These are phyloP conservation scores for Colaptes auratus DNA, from an alignment of 2,113 vertebrate genomes.

Conservation along the genomic window DNA sequence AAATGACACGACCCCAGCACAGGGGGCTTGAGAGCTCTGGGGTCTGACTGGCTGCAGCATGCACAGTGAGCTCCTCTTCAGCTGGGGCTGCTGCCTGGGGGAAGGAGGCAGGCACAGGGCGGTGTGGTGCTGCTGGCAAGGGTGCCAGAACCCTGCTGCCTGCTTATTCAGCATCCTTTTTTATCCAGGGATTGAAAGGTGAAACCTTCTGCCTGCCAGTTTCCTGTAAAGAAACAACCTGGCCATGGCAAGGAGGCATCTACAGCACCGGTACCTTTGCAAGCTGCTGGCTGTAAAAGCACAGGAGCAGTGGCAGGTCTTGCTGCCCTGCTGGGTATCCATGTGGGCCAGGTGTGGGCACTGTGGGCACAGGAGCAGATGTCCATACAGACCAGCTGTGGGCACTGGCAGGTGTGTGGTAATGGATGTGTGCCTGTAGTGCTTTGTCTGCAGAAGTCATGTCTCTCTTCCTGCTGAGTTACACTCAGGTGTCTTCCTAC, in stretches of 20 bases:
- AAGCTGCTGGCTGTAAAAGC: not conserved
- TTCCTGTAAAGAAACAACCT: not conserved
- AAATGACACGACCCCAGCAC: fast-evolving
- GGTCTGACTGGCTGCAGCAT: not conserved
- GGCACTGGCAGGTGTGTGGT: not conserved
- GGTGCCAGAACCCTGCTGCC: not conserved
- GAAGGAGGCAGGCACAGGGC: not conserved
- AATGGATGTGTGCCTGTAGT: fast-evolving
- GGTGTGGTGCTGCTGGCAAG: fast-evolving
- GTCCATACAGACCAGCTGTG: fast-evolving
- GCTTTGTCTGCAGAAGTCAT: not conserved
- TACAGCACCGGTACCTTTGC: not conserved
- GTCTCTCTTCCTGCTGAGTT: not conserved
- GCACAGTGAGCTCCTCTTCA: too few relatives aligned
- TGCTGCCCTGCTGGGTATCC: too few relatives aligned
- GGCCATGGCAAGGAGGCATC: not conserved
- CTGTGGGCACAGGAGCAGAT: too few relatives aligned
- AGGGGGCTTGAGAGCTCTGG: not conserved
- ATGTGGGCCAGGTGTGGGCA: too few relatives aligned
- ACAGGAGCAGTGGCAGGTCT: too few relatives aligned
- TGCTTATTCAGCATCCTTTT: not conserved
- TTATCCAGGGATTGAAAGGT: not conserved
- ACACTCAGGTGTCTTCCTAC: not conserved
- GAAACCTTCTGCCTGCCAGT: not conserved
- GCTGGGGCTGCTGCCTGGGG: fast-evolving